These are phyloP conservation scores for Hemithea aestivaria DNA, from an alignment of 2,888 invertebrate genomes.

Conservation along the genomic window DNA sequence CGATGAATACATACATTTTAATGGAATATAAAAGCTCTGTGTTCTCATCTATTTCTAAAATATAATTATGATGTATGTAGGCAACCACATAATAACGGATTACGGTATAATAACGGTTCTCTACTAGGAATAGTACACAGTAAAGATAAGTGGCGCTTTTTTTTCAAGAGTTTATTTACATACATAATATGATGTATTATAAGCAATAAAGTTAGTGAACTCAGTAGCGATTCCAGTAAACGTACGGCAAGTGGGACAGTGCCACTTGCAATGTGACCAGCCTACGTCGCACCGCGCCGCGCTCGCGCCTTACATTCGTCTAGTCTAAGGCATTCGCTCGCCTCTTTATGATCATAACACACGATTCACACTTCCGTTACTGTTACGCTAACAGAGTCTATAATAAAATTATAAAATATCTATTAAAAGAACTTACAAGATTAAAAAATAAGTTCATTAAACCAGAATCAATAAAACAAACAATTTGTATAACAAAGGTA, in stretches of 20 bases:
- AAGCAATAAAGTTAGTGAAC: slow-evolving; percentile 52
- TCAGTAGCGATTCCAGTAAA: slow-evolving; percentile 49
- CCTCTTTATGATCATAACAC: no score
- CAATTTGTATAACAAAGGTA: no score
- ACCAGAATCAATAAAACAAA: no score
- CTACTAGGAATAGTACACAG: slow-evolving; percentile 44
- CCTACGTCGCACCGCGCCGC: no score
- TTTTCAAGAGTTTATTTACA: slow-evolving; percentile 73
- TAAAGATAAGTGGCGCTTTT: slow-evolving; percentile 36
- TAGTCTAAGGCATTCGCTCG: no score
- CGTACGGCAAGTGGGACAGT: slow-evolving; percentile 25
- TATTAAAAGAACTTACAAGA: slow-evolving; percentile 42
- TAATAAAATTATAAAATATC: slow-evolving; percentile 54
- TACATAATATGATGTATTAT: slow-evolving; percentile 62
- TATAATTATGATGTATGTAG: slow-evolving; percentile 25
- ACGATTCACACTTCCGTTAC: slow-evolving; percentile 45
- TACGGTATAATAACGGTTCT: slow-evolving; percentile 33
- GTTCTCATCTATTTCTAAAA: slow-evolving; percentile 27
- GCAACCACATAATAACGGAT: slow-evolving; percentile 25
- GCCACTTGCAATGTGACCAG: no score
- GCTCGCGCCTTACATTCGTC: no score
- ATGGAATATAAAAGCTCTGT: slow-evolving; percentile 46
- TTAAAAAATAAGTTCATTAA: slow-evolving; percentile 19
- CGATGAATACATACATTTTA: slow-evolving; percentile 40
- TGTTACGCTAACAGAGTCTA: slow-evolving; percentile 51